Evolutionary conservation across 2,113 vertebrate genomes (phyloP), one percentile per base, ranked within the genome.

Genomic region (Malurus elegans): DNA sequence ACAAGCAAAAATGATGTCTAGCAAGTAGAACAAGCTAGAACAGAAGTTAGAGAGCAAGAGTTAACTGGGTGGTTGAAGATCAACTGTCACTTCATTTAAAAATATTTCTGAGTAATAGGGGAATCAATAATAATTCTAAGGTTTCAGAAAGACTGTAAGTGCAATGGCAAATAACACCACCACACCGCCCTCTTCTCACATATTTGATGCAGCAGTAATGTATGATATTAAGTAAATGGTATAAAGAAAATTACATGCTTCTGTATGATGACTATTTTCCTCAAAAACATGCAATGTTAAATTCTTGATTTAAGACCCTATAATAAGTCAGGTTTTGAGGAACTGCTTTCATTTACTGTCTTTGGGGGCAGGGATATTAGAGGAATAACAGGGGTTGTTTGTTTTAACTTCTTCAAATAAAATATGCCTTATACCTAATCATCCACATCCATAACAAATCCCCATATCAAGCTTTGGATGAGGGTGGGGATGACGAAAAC

Each of bases 311-410:
- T 67, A 61, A 79, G 14, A 61, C 3, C 6, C 9, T 34, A 9
- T 16, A 80, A 36, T 31, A 56, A 40, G 44, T 23, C 14, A 75
- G 3, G 53, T 53, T 62, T 61, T 85, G 42, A 88, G 16, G 16
- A 79, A 70, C 8, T 75, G 10, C 4, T 17, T 40, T 57, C 24
- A 40, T 47, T 79, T 66, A 62, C n/a, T 38, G 32, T 20, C 14
- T 54, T 28, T 42, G 31, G 56, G 24, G 3, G 6, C 8, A 13
- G 5, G 8, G 6, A 4, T 16, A 8, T 61, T 42, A 79, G 8
- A 1, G 29, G 23, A 81, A 47, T 14, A 25, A 85, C 0, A 0
- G 3, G 4, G 3, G 9, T 12, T 51, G 12, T 19, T 65, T 44
- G 6, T 38, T 78, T 0, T 14, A 57, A 36, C 25, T 75, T 86